These are phyloP conservation scores for Esox niger DNA, from an alignment of 2,113 vertebrate species.

Conservation along the genomic window DNA sequence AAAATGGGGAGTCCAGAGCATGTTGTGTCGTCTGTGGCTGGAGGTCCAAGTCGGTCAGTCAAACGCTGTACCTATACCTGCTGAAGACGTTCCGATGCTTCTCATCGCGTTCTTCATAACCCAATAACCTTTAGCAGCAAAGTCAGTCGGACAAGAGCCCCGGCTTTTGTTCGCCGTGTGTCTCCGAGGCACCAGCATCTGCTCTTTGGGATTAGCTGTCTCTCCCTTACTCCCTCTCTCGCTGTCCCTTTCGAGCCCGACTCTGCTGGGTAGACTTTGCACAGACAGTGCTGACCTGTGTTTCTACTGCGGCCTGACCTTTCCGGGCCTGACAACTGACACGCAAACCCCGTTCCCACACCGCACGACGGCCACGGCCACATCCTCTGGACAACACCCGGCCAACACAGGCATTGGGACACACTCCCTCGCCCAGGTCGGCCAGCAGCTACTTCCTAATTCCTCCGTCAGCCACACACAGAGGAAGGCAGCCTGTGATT, in stretches of 20 bases:
- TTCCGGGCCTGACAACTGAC: background rate
- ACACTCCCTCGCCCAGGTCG: constrained; percentile 1
- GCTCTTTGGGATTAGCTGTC: constrained; percentile 38
- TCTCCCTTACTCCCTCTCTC: background rate
- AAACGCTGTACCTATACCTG: background rate
- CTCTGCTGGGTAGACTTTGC: no score
- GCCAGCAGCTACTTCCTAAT: constrained; percentile 10
- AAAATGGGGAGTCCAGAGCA: background rate
- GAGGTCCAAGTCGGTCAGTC: background rate
- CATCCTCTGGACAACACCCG: background rate
- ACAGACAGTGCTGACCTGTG: constrained; percentile 12
- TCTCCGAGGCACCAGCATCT: constrained; percentile 25
- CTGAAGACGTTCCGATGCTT: background rate
- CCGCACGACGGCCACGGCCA: constrained; percentile 4
- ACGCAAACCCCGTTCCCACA: constrained; percentile 8
- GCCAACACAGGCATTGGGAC: background rate
- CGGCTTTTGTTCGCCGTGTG: background rate
- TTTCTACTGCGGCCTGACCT: background rate
- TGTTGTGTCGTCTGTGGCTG: background rate
- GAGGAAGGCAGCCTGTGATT: background rate
- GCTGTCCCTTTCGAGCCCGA: constrained; percentile 1
- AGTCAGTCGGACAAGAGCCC: constrained; percentile 10
- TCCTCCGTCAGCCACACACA: background rate
- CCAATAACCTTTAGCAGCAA: constrained; percentile 23
- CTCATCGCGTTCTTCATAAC: background rate